Conservation (phyloP, 2,113 vertebrate species). For the Chaetops frenatus region DNA sequence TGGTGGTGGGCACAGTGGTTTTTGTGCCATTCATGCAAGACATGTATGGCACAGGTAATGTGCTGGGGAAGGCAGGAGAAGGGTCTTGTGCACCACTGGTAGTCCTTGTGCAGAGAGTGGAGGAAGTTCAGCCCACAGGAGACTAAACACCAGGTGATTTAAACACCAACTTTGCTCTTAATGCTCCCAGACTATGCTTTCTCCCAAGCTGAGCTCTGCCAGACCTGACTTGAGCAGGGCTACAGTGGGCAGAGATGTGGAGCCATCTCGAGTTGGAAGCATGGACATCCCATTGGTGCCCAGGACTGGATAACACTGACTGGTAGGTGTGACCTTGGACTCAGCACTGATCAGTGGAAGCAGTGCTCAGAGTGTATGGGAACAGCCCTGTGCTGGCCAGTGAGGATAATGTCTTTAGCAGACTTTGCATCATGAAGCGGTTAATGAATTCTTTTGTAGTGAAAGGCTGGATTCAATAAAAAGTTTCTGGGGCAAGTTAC, state of each 20-base stretch:
- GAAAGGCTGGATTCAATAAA: slow-evolving; percentile 74
- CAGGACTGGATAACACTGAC: neutral
- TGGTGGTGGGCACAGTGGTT: neutral
- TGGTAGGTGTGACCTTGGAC: neutral
- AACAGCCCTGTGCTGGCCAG: neutral
- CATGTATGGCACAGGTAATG: fast-evolving
- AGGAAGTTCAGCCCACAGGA: neutral
- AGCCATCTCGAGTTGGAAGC: fast-evolving
- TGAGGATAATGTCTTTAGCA: slow-evolving; percentile 21
- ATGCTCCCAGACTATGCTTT: neutral
- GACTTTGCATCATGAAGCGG: slow-evolving; percentile 38
- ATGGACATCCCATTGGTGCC: neutral
- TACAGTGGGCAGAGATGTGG: neutral
- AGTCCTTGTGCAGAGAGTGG: neutral
- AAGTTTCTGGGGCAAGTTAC: slow-evolving; percentile 54
- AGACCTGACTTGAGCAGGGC: neutral
- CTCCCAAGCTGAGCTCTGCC: neutral
- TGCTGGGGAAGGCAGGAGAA: neutral
- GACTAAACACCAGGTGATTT: neutral
- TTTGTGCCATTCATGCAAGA: fast-evolving
- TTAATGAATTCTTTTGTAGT: slow-evolving; percentile 61
- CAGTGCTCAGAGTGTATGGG: neutral
- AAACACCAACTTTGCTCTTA: neutral
- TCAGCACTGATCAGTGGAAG: neutral
- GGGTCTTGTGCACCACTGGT: neutral